Evolutionary conservation across 2,113 vertebrate species (phyloP), one percentile per base, ranked within the genome.

Genomic region (Osmerus eperlanus): DNA sequence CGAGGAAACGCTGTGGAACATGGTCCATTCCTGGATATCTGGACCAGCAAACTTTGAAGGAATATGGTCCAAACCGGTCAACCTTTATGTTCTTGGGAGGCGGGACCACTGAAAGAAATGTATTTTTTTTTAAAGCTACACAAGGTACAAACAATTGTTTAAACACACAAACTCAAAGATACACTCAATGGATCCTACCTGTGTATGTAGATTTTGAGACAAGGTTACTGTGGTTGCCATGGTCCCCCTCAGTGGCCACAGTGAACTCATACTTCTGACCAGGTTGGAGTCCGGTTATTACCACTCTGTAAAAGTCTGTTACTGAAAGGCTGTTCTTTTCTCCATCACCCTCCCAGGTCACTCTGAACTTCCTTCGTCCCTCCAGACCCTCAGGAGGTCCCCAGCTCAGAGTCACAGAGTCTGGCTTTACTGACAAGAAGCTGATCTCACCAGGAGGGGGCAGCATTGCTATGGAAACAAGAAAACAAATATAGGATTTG

Each of bases 401-500:
- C 72, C 65, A 83, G 47, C 36, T 65, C 54, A 81, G 0, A 21
- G 62, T 36, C 54, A 75, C 54, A 1, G 71, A 70, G 69, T 72
- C 25, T 25, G 25, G 25, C 25, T 25, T 25, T 3, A 25, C 66
- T 9, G 32, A 68, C 1, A 23, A 47, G 16, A 84, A 73, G 25
- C 52, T 23, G 56, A 73, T 83, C 0, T 62, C 11, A 47, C 83
- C 84, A 85, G 81, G 70, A 79, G 85, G 79, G 36, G 84, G 87
- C 77, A 81, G 61, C 19, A 51, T 74, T 78, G 68, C 7, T 36
- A 74, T 25, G 25, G 25, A 25, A 25, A 25, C 2, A 25, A 25
- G 25, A 25, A 25, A 25, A 25, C 25, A 25, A 2, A 2, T 25
- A 25, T 25, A 25, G 25, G 25, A 25, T 25, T 25, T 25, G 25